Conservation (phyloP, 2,888 invertebrate species). For the Apodemia zela region DNA sequence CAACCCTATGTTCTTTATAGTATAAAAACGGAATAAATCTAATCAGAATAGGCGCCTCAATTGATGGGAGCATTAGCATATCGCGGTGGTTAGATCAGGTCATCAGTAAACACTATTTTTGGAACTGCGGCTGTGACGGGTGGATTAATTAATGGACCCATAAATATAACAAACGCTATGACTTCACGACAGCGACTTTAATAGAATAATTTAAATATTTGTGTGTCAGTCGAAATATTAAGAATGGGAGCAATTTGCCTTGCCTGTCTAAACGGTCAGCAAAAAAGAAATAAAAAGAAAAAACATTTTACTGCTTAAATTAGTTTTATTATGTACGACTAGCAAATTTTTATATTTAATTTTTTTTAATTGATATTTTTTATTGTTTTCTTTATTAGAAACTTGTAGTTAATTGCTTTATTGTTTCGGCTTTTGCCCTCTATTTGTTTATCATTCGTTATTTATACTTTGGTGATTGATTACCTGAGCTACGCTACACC, state of each 20-base stretch:
- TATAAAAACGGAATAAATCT: slow-evolving; percentile 44
- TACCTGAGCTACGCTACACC: too few relatives aligned
- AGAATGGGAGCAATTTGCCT: not conserved
- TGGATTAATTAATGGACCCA: slow-evolving; percentile 9
- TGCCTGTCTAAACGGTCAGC: not conserved
- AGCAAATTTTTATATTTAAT: too few relatives aligned
- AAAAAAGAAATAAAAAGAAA: too few relatives aligned
- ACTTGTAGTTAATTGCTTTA: too few relatives aligned
- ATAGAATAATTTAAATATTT: slow-evolving; percentile 9
- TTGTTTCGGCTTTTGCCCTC: too few relatives aligned
- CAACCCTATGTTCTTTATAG: slow-evolving; percentile 48
- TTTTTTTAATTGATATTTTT: too few relatives aligned
- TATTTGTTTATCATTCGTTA: too few relatives aligned
- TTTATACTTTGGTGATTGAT: too few relatives aligned
- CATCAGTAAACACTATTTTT: slow-evolving; percentile 25
- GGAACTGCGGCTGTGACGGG: not conserved
- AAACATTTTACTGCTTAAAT: too few relatives aligned
- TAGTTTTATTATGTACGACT: too few relatives aligned
- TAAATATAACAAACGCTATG: slow-evolving; percentile 9
- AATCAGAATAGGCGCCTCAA: slow-evolving; percentile 47
- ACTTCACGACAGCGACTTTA: not conserved
- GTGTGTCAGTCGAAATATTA: not conserved
- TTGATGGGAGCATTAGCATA: slow-evolving; percentile 38
- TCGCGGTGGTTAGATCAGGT: slow-evolving; percentile 25
- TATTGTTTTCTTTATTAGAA: too few relatives aligned